Evolutionary conservation across 2,113 vertebrate species (phyloP).

Genomic region (Gymnarchus niloticus): DNA sequence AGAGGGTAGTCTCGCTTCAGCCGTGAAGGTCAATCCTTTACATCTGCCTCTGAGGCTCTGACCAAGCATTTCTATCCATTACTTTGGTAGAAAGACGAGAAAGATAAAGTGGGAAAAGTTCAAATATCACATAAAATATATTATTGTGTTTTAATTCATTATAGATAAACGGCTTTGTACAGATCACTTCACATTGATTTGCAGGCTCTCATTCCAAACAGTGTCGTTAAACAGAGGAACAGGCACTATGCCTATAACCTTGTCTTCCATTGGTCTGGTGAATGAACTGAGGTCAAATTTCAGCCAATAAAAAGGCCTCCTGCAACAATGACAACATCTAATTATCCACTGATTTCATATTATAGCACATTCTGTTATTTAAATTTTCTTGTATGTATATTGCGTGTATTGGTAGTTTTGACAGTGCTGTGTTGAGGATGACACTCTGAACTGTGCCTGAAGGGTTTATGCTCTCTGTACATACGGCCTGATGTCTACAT

Average conservation of each 20-base stretch:
- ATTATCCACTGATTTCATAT: neutral
- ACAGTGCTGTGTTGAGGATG: neutral
- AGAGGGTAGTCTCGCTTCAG: neutral
- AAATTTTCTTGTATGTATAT: neutral
- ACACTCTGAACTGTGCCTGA: neutral
- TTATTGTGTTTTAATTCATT: constrained; percentile 17
- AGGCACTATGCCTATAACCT: constrained; percentile 16
- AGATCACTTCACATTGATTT: neutral
- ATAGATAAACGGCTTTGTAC: neutral
- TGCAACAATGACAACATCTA: constrained; percentile 32
- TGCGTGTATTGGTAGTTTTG: neutral
- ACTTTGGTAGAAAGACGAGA: neutral
- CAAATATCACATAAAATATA: constrained; percentile 12
- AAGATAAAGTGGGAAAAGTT: neutral
- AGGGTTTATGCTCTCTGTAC: neutral
- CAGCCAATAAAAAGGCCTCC: constrained; percentile 65
- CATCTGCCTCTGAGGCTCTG: neutral
- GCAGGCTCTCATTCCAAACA: neutral
- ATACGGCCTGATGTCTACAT: neutral
- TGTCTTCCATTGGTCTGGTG: neutral
- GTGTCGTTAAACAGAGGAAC: neutral
- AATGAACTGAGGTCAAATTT: constrained; percentile 14
- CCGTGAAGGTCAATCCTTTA: neutral
- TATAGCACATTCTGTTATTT: neutral
- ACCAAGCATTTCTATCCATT: too few relatives aligned